Base-by-base conservation (phyloP, 2,888 invertebrate species). In the Ommatoiulus sabulosus region DNA sequence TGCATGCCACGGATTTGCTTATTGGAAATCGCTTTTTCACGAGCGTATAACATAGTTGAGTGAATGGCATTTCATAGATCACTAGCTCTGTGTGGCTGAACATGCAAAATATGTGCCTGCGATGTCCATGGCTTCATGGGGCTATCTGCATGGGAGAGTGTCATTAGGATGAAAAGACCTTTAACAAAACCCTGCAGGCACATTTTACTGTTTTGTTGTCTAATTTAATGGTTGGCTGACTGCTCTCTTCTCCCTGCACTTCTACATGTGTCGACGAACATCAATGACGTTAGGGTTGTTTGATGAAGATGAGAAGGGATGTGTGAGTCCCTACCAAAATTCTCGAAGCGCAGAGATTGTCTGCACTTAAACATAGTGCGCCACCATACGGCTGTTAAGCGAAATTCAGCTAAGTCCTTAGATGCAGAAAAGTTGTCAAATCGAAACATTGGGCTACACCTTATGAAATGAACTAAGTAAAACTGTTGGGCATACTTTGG, bases 161-260 rank as follows among this genome's bases (percentile, higher is more conserved):
- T 63, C 63, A 84, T 84, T 44, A 84, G 44, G 5, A 84, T 84
- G 84, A 84, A 84, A 43, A 84, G 84, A 84, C 84, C 44, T 44
- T 44, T 84, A 84, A 84, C 84, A 84, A 84, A 44, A 44, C 84
- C 84, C 84, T 84, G 46, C 87, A 48, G 88, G 44, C 88, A 88
- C 88, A 84, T 88, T 88, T 88, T 63, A 72, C 88, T 88, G 88
- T 44, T 88, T 88, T 88, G 88, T 88, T 88, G 88, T 88, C 72
- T 88, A 88, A 88, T 88, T 88, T 88, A 88, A 88, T 84, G 84
- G 88, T 46, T 88, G 88, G 72, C 46, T 88, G 88, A 52, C 48
- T 87, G 15, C 43, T 84, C 44, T 84, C 84, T 84, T 84, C 44
- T 84, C 44, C 84, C 84, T 44, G n/a, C 44, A 44, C 44, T 84